These are phyloP conservation scores for Dromococcyx pavoninus DNA, from an alignment of 2,797 vertebrate species.

Conservation along the genomic window DNA sequence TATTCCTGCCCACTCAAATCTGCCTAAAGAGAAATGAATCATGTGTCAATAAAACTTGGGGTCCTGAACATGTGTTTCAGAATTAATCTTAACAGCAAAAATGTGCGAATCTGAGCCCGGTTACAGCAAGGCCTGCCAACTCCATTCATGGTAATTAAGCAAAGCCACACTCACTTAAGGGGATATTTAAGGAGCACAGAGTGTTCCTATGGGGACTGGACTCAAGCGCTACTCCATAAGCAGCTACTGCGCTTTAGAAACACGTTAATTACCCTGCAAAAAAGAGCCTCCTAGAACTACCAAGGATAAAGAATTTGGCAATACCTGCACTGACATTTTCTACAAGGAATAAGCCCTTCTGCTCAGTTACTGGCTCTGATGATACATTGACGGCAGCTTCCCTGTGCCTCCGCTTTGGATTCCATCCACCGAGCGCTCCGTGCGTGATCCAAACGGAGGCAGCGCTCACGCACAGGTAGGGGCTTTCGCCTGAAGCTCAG, in stretches of 20 bases:
- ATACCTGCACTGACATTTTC: constrained; percentile 28
- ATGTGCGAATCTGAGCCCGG: neutral
- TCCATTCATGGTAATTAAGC: constrained; percentile 52
- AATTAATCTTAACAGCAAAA: neutral
- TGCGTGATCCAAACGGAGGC: accelerated
- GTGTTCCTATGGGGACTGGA: constrained; percentile 49
- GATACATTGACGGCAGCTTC: neutral
- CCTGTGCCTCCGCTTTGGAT: neutral
- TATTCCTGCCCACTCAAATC: constrained; percentile 57
- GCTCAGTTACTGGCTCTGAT: neutral
- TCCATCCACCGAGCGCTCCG: accelerated
- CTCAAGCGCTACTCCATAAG: neutral
- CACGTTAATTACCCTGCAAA: neutral
- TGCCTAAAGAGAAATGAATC: constrained; percentile 64
- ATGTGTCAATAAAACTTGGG: constrained; percentile 61
- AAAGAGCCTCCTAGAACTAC: neutral
- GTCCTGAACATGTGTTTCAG: constrained; percentile 41
- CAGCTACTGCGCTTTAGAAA: neutral
- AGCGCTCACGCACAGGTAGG: neutral
- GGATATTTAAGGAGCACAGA: constrained; percentile 32
- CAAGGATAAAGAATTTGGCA: neutral
- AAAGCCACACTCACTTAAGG: neutral
- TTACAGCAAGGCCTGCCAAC: constrained; percentile 33
- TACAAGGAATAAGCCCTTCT: neutral
- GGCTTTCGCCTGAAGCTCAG: neutral